Conservation (phyloP, 2,797 vertebrate genomes). For the Protosalanx chinensis region DNA sequence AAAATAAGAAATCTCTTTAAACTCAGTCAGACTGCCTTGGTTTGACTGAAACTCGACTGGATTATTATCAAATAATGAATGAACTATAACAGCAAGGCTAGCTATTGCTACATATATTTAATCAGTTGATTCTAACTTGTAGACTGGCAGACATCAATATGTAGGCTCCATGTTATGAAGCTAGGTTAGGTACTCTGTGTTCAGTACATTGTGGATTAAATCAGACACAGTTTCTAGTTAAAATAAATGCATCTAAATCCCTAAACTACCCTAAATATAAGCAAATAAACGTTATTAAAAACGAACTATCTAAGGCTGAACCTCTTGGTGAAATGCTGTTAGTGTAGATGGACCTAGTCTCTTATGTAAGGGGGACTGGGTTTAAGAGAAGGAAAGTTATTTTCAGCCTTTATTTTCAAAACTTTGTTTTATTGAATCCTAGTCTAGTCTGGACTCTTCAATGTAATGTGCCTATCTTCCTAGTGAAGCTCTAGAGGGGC, state of each 20-base stretch:
- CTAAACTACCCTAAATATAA: neutral
- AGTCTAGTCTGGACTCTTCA: neutral
- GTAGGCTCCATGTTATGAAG: neutral
- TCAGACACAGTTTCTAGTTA: too few species aligned
- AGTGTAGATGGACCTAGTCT: conserved; percentile 21
- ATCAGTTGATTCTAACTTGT: neutral
- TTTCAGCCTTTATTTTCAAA: neutral
- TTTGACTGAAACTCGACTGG: neutral
- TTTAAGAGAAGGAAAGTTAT: neutral
- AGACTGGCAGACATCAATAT: neutral
- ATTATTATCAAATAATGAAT: neutral
- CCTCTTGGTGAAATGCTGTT: conserved; percentile 29
- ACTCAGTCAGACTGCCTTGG: neutral
- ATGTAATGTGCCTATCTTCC: neutral
- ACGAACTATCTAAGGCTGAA: conserved; percentile 23
- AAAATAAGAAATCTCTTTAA: neutral
- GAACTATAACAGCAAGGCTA: neutral
- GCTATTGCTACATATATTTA: neutral
- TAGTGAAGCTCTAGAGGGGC: neutral
- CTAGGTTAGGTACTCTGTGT: neutral
- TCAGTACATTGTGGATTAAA: neutral
- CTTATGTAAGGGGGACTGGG: conserved; percentile 52
- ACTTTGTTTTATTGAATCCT: neutral
- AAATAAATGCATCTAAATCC: too few species aligned
- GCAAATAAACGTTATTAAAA: neutral